Percentiles rank a stretch among this genome's conserved stretches.
These are phyloP conservation scores for Salminus brasiliensis DNA, from an alignment of 2,113 vertebrate species.

Conservation along the genomic window DNA sequence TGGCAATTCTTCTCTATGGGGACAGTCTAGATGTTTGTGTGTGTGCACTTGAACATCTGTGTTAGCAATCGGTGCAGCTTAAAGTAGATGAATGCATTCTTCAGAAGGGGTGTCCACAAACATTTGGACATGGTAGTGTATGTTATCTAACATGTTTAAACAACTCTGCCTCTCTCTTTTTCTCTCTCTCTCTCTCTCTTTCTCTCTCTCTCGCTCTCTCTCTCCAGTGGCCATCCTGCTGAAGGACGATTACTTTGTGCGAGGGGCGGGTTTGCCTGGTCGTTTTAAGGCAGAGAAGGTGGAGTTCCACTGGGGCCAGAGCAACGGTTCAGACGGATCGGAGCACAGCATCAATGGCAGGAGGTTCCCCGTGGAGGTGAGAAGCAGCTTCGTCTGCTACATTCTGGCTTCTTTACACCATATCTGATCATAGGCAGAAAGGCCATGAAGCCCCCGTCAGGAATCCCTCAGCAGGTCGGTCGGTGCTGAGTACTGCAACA, in stretches of 20 bases:
- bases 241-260: conserved; percentile 95
- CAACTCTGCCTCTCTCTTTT: neutral
- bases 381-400: conserved; percentile 43
- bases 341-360: conserved; percentile 92
- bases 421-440: neutral
- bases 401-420: neutral
- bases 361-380: conserved; percentile 94
- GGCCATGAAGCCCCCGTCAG: neutral
- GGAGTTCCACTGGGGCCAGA: conserved; percentile 97
- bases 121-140: too few relatives aligned
- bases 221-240: conserved; percentile 90
- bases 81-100: too few relatives aligned
- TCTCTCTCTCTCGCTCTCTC: conserved; percentile 39
- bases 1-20: too few relatives aligned
- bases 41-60: too few relatives aligned
- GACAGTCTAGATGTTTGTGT: too few relatives aligned
- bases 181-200: conserved; percentile 41
- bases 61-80: too few relatives aligned
- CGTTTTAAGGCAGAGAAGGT: conserved; percentile 97
- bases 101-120: too few relatives aligned
- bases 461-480: neutral
- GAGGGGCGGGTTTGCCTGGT: conserved; percentile 88
- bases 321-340: conserved; percentile 90
- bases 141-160: neutral
- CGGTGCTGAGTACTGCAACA: neutral